Evolutionary conservation across 2,888 invertebrate species (phyloP).

Genomic region (Glomeris marginata): DNA sequence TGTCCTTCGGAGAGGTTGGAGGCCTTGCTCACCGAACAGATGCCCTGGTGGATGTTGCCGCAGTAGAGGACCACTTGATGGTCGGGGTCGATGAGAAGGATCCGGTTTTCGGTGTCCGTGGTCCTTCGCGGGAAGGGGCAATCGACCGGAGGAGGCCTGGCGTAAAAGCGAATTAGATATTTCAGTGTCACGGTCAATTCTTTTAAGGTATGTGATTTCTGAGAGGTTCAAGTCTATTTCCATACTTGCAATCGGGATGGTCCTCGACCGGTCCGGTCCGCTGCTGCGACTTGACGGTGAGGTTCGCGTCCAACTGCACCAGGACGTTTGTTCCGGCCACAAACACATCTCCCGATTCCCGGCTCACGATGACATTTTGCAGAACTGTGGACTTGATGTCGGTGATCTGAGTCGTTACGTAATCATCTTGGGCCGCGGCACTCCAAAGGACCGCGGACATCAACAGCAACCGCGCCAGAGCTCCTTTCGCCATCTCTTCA

Average conservation of each 20-base stretch:
- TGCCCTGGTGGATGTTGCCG: constrained; percentile 6
- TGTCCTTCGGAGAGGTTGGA: neutral
- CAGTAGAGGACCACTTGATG: neutral
- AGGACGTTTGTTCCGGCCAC: constrained; percentile 13
- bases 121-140: neutral
- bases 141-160: neutral
- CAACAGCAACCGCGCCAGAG: neutral
- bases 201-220: too few species aligned
- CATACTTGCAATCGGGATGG: constrained; percentile 3
- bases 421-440: neutral
- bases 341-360: constrained; percentile 10
- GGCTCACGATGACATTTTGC: constrained; percentile 10
- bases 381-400: neutral
- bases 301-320: constrained; percentile 9
- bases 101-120: constrained; percentile 3
- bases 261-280: constrained; percentile 5
- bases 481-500: neutral
- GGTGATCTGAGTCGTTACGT: neutral
- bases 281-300: neutral
- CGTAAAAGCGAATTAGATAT: too few species aligned
- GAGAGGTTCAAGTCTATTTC: too few species aligned
- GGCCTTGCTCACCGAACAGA: constrained; percentile 1
- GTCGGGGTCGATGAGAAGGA: constrained; percentile 4
- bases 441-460: neutral
- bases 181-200: too few species aligned